These are phyloP conservation scores for Ostrea denselamellosa DNA, from an alignment of 1,140 invertebrate genomes.

Conservation along the genomic window DNA sequence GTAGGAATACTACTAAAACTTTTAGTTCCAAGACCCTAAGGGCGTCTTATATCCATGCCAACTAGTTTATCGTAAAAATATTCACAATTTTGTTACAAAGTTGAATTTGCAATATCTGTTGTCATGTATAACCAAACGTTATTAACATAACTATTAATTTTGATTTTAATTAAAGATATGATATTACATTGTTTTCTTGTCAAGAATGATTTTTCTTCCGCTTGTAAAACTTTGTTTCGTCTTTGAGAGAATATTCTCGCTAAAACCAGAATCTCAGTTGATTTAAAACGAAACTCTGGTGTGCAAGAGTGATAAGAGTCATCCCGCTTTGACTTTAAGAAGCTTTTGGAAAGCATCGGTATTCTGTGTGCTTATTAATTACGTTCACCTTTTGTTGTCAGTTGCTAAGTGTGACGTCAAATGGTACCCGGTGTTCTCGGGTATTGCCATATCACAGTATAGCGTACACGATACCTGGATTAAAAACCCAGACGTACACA, in stretches of 20 bases:
- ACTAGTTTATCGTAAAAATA: background rate
- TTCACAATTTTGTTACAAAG: background rate
- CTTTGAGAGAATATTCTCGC: too few species aligned
- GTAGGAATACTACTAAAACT: too few species aligned
- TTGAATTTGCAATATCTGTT: conserved; percentile 22
- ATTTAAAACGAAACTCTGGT: too few species aligned
- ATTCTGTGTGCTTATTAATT: background rate
- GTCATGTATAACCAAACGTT: conserved; percentile 16
- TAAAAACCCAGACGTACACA: conserved; percentile 23
- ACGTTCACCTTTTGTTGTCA: conserved; percentile 21
- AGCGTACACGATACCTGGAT: background rate
- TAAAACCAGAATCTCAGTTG: too few species aligned
- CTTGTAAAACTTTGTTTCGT: too few species aligned
- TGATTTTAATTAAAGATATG: background rate
- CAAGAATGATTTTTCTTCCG: too few species aligned
- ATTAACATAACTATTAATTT: conserved; percentile 4
- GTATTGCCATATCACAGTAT: background rate
- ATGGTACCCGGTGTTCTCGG: background rate
- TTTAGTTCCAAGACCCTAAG: background rate
- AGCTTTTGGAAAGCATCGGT: background rate
- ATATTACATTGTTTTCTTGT: too few species aligned
- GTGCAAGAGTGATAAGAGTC: background rate
- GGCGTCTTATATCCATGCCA: background rate
- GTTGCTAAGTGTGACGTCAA: conserved; percentile 47
- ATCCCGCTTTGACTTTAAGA: background rate